Conservation (phyloP, 2,888 invertebrate species). For the Aethes cnicana region DNA sequence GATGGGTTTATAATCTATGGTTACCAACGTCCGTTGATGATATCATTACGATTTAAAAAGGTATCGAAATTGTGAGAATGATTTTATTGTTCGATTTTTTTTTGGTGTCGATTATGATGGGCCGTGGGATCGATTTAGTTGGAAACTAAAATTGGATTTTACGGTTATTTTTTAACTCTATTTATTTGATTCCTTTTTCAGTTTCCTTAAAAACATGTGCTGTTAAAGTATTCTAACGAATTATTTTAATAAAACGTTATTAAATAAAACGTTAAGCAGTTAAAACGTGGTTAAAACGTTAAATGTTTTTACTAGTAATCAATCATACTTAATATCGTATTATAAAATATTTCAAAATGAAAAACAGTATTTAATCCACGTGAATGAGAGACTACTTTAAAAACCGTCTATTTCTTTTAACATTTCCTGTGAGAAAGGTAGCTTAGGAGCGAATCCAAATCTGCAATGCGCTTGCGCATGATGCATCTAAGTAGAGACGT, state of each 20-base stretch:
- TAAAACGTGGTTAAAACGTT: no score
- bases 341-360: no score
- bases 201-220: neutral
- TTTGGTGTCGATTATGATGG: conserved; percentile 4
- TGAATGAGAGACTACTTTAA: no score
- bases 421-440: no score
- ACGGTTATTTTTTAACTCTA: neutral
- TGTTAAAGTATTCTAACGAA: neutral
- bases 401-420: no score
- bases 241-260: neutral
- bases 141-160: neutral
- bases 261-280: neutral
- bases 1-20: conserved; percentile 46
- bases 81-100: conserved; percentile 21
- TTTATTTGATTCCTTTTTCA: neutral
- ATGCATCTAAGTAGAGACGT: conserved; percentile 22
- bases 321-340: no score
- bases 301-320: no score
- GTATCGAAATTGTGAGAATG: conserved; percentile 41
- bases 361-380: no score
- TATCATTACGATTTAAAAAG: conserved; percentile 40
- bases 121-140: conserved; percentile 11
- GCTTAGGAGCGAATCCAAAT: neutral
- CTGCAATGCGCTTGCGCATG: conserved; percentile 4
- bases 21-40: conserved; percentile 19